Evolutionary conservation across 2,113 vertebrate genomes (phyloP).

Genomic region (Thomomys bottae): DNA sequence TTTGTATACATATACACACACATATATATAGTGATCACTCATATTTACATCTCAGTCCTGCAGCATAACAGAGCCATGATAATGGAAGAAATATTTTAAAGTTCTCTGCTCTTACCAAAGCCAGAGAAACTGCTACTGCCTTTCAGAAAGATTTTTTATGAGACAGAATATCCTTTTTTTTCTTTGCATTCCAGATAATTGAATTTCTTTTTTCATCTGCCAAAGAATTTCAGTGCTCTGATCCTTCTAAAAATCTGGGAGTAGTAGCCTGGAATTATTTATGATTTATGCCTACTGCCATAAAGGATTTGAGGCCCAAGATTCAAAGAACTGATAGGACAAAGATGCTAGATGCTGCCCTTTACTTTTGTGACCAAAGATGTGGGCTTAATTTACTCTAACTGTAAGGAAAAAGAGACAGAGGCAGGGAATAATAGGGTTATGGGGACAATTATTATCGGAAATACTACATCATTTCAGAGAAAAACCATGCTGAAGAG

Average conservation of each 20-base stretch:
- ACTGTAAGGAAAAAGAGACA: background rate
- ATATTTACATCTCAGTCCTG: background rate
- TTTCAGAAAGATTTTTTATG: constrained; percentile 73
- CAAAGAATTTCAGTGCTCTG: constrained; percentile 76
- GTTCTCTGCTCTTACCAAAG: constrained; percentile 54
- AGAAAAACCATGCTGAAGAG: constrained; percentile 33
- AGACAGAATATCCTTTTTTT: constrained; percentile 67
- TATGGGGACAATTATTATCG: background rate
- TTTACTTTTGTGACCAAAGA: constrained; percentile 56
- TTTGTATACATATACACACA: too few relatives aligned
- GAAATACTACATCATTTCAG: background rate
- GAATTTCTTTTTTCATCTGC: constrained; percentile 81
- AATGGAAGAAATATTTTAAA: constrained; percentile 47
- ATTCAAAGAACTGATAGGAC: constrained; percentile 72
- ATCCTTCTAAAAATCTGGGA: constrained; percentile 79
- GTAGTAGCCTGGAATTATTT: constrained; percentile 79
- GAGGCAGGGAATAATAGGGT: background rate
- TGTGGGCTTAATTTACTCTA: constrained; percentile 28
- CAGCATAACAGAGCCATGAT: constrained; percentile 45
- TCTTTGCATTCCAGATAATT: constrained; percentile 78
- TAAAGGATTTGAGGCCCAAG: constrained; percentile 62
- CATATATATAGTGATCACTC: background rate
- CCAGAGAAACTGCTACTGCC: constrained; percentile 67
- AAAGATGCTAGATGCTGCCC: constrained; percentile 61
- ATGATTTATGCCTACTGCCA: constrained; percentile 78